Conservation (phyloP, 2,113 vertebrate species). For the Pituophis catenifer region DNA sequence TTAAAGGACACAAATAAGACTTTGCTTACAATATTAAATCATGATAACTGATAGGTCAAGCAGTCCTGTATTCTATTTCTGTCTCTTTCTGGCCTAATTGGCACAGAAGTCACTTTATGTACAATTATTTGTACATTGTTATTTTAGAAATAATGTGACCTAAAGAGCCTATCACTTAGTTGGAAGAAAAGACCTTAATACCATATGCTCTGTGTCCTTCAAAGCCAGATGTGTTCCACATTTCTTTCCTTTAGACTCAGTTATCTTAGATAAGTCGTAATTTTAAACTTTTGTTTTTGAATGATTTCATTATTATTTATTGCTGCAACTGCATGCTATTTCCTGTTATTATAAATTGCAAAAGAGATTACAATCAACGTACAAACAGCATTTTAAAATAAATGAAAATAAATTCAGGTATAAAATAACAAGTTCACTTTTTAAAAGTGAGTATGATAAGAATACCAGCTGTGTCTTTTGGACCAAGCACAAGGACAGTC, state of each 20-base stretch:
- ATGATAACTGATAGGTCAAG: neutral
- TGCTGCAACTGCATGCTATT: neutral
- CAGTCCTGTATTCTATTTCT: neutral
- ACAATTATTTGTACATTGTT: conserved; percentile 25
- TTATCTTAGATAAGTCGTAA: neutral
- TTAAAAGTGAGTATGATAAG: neutral
- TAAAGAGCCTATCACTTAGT: neutral
- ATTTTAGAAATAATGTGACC: conserved; percentile 52
- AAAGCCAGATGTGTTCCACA: neutral
- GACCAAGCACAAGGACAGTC: neutral
- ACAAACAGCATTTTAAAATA: neutral
- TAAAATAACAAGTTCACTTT: neutral
- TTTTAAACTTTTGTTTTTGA: neutral
- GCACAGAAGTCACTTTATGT: neutral
- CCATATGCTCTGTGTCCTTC: neutral
- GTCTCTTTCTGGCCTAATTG: neutral
- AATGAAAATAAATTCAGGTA: neutral
- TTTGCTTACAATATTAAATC: neutral
- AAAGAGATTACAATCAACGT: neutral
- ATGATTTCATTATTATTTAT: neutral
- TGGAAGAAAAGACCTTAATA: neutral
- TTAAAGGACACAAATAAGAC: conserved; percentile 16
- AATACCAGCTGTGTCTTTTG: neutral
- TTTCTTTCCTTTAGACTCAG: neutral
- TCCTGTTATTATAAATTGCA: neutral